These are phyloP conservation scores for Acanthococcus lagerstroemiae DNA, from an alignment of 2,888 invertebrate species.

Conservation along the genomic window DNA sequence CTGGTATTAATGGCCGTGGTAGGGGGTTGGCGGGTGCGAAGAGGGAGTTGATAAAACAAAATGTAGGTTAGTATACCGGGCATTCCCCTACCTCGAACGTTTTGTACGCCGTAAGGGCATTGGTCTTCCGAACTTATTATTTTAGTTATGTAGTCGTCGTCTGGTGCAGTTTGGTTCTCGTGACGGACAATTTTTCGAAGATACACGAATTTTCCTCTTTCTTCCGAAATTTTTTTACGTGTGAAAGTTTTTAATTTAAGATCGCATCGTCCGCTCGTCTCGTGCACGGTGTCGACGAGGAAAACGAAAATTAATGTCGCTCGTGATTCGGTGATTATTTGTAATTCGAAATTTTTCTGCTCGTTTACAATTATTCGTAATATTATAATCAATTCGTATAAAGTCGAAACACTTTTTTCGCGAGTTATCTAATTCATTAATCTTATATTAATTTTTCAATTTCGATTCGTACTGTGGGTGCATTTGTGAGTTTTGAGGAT, in stretches of 20 bases:
- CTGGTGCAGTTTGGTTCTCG: neutral
- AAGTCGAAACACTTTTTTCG: too few relatives aligned
- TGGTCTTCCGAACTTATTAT: constrained; percentile 24
- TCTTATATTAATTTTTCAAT: too few relatives aligned
- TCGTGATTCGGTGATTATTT: too few relatives aligned
- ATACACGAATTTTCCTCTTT: neutral
- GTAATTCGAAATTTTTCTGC: too few relatives aligned
- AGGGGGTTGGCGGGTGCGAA: neutral
- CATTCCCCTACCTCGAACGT: constrained; percentile 27
- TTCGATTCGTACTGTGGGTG: too few relatives aligned
- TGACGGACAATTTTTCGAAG: neutral
- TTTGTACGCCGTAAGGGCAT: constrained; percentile 22
- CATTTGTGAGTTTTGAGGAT: too few relatives aligned
- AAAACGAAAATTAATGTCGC: too few relatives aligned
- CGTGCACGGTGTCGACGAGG: too few relatives aligned
- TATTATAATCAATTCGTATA: too few relatives aligned
- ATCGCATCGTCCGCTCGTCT: too few relatives aligned
- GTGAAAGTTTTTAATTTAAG: neutral
- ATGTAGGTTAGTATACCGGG: constrained; percentile 33
- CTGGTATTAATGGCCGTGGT: neutral
- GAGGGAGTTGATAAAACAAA: constrained; percentile 6
- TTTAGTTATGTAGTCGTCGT: neutral
- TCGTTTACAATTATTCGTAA: too few relatives aligned
- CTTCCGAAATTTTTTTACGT: neutral
- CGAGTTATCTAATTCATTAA: too few relatives aligned